phyloP scores from a whole-genome alignment of 2,797 vertebrate species.

The Paratrypauchen microcephalus region DNA sequence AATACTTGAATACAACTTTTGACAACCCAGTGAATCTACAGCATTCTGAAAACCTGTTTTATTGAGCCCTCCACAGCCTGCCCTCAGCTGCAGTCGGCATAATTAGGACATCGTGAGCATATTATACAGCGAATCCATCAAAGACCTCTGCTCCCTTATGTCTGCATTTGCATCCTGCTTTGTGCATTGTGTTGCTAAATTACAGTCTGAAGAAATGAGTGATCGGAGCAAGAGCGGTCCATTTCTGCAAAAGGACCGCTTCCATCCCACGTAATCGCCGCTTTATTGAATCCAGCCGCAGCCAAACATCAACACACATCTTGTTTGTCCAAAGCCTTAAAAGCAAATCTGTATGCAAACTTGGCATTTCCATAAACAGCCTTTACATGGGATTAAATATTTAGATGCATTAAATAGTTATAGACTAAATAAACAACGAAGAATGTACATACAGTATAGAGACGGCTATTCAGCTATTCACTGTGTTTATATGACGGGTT shows the following conservation, averaged over 20 bases:
- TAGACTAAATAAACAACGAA: slow-evolving; percentile 42
- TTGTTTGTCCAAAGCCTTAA: slow-evolving; percentile 49
- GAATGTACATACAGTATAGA: slow-evolving; percentile 1
- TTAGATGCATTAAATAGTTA: slow-evolving; percentile 56
- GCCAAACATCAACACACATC: slow-evolving; percentile 45
- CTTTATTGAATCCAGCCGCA: slow-evolving; percentile 48
- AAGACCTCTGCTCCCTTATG: slow-evolving; percentile 29
- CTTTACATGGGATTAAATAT: slow-evolving; percentile 65
- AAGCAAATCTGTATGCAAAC: slow-evolving; percentile 71
- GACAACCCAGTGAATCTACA: too few relatives aligned
- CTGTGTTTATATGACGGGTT: slow-evolving; percentile 1
- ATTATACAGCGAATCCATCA: slow-evolving; percentile 56
- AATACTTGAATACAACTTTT: slow-evolving; percentile 41
- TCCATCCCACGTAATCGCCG: slow-evolving; percentile 52
- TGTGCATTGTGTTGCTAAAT: slow-evolving; percentile 51
- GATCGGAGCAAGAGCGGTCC: slow-evolving; percentile 52
- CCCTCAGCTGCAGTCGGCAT: slow-evolving; percentile 17
- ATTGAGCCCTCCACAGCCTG: slow-evolving; percentile 24
- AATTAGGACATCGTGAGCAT: slow-evolving; percentile 40
- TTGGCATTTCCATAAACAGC: slow-evolving; percentile 47
- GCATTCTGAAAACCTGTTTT: neutral
- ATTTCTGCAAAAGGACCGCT: slow-evolving; percentile 52
- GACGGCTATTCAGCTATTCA: slow-evolving; percentile 21
- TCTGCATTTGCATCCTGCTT: slow-evolving; percentile 46
- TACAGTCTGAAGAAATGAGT: slow-evolving; percentile 48